A percentile compares a stretch with the other conserved stretches of the same genome.
Conservation (phyloP, 2,888 invertebrate genomes). For the Chromoteleia sp. region DNA sequence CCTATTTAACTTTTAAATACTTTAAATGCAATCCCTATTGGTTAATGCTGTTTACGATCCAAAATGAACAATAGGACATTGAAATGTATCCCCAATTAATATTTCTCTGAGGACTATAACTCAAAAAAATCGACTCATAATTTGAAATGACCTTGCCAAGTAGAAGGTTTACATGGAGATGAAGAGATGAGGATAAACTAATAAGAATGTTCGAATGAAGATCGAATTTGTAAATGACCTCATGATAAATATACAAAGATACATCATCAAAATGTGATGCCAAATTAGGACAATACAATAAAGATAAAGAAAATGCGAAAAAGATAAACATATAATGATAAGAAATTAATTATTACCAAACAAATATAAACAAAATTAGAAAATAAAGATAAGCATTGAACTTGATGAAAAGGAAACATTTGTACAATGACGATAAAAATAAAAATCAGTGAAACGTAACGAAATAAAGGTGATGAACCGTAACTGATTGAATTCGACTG, state of each 20-base stretch:
- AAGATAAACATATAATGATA: no score
- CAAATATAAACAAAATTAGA: no score
- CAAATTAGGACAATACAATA: no score
- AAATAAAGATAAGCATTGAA: background rate
- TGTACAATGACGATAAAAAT: no score
- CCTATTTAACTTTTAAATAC: background rate
- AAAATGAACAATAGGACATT: slow-evolving; percentile 41
- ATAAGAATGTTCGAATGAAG: background rate
- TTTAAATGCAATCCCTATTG: background rate
- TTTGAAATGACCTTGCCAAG: slow-evolving; percentile 19
- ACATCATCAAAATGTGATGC: no score
- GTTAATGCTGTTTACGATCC: background rate
- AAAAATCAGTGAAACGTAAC: background rate
- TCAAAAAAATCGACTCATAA: slow-evolving; percentile 25
- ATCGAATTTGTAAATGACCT: background rate
- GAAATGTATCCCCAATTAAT: slow-evolving; percentile 36
- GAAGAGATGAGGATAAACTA: background rate
- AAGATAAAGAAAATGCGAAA: no score
- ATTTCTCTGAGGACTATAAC: slow-evolving; percentile 30
- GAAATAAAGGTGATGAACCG: background rate
- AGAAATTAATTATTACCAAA: no score
- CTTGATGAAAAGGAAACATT: background rate
- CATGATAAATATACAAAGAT: background rate
- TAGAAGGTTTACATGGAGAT: background rate
- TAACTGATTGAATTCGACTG: no score